Percentiles rank a stretch among this genome's conserved stretches.
These are phyloP conservation scores for Zaprionus kolodkinae DNA, from an alignment of 1,140 invertebrate genomes.

Conservation along the genomic window DNA sequence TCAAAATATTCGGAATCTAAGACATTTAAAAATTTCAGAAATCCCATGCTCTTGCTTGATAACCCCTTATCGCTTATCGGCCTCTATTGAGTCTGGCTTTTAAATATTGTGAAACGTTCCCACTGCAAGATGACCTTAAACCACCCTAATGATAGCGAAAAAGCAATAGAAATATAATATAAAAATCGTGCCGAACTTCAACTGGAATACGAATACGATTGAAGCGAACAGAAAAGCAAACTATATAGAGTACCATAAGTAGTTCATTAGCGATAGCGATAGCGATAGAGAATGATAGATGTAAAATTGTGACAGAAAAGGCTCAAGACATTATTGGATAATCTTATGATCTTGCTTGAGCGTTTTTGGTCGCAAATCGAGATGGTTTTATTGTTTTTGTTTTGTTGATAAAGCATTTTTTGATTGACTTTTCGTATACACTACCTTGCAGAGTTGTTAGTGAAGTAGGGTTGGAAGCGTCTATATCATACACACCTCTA, in stretches of 20 bases:
- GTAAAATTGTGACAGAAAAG: neutral
- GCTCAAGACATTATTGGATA: neutral
- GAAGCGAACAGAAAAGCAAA: too few relatives aligned
- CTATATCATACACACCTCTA: constrained; percentile 90
- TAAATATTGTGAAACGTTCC: too few relatives aligned
- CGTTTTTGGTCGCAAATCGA: constrained; percentile 12
- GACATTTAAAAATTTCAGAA: too few relatives aligned
- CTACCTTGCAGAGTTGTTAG: constrained; percentile 84
- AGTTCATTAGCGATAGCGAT: neutral
- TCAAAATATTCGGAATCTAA: too few relatives aligned
- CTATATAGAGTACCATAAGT: neutral
- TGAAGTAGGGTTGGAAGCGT: constrained; percentile 84
- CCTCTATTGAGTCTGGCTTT: too few relatives aligned
- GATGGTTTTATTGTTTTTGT: constrained; percentile 23
- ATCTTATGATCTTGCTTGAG: neutral
- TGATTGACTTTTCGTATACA: constrained; percentile 81
- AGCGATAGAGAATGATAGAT: neutral
- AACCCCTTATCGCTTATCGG: too few relatives aligned
- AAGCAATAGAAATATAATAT: neutral
- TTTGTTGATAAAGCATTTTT: constrained; percentile 70
- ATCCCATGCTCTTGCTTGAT: too few relatives aligned
- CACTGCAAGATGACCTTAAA: too few relatives aligned
- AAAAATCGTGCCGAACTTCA: neutral
- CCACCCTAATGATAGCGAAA: neutral
- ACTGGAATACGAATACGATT: too few relatives aligned